phyloP scores from a whole-genome alignment of 2,797 vertebrate species.

The Falco naumanni region DNA sequence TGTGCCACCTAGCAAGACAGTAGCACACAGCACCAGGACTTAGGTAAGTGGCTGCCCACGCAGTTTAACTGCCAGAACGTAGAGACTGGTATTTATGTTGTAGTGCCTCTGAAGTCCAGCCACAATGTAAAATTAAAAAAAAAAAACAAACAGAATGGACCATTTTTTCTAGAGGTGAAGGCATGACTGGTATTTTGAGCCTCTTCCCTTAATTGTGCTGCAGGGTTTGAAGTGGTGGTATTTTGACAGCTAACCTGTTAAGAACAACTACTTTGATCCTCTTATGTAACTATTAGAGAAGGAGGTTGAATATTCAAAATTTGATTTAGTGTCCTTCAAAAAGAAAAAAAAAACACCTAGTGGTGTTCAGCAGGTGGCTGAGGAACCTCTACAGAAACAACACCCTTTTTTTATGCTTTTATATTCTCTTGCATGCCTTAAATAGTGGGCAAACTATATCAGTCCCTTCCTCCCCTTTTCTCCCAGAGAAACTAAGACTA shows the following conservation, averaged over 20 bases:
- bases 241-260: background rate
- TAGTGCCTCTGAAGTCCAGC: conserved; percentile 22
- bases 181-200: background rate
- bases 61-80: background rate
- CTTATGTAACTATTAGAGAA: background rate
- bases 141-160: background rate
- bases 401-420: background rate
- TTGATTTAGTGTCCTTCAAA: background rate
- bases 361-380: background rate
- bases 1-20: background rate
- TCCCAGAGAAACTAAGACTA: background rate
- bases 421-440: conserved; percentile 10
- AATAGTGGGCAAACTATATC: background rate
- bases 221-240: background rate
- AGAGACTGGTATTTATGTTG: background rate
- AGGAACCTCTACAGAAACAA: background rate
- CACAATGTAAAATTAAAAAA: background rate
- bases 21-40: background rate
- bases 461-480: background rate
- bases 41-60: background rate
- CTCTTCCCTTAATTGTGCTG: background rate
- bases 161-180: background rate
- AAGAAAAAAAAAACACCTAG: background rate
- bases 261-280: background rate
- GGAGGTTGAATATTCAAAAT: background rate